Percentiles rank a stretch among this genome's conserved stretches.
Conservation (phyloP, 2,888 invertebrate genomes). For the Apodemia mormo region DNA sequence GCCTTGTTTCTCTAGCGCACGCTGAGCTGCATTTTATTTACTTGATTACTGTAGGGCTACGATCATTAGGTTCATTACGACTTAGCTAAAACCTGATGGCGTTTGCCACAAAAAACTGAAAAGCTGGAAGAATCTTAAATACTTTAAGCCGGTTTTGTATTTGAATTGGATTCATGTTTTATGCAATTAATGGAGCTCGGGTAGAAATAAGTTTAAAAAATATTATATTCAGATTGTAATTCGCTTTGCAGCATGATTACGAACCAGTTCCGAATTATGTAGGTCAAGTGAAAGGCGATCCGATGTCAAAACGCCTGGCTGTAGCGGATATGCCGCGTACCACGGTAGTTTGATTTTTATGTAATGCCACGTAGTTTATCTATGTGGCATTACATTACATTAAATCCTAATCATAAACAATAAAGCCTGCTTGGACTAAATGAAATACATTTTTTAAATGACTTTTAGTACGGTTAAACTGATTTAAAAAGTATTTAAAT, state of each 20-base stretch:
- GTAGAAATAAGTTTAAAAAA: background rate
- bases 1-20: constrained; percentile 63
- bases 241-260: constrained; percentile 62
- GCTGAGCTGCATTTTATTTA: constrained; percentile 59
- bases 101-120: background rate
- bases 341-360: too few relatives aligned
- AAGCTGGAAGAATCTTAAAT: background rate
- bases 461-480: too few relatives aligned
- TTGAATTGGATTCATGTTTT: background rate
- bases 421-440: background rate
- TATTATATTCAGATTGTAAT: constrained; percentile 44
- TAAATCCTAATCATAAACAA: background rate
- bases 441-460: too few relatives aligned
- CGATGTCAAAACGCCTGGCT: constrained; percentile 62
- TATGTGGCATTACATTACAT: constrained; percentile 13
- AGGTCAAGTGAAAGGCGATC: constrained; percentile 79
- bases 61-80: constrained; percentile 31
- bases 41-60: constrained; percentile 51
- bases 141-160: background rate
- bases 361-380: too few relatives aligned
- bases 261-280: constrained; percentile 78
- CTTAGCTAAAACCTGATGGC: constrained; percentile 6
- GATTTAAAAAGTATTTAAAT: too few relatives aligned
- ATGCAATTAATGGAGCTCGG: background rate
- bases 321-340: constrained; percentile 51